Base-by-base conservation (phyloP, 2,797 vertebrate species). In the Sarcoramphus papa region DNA sequence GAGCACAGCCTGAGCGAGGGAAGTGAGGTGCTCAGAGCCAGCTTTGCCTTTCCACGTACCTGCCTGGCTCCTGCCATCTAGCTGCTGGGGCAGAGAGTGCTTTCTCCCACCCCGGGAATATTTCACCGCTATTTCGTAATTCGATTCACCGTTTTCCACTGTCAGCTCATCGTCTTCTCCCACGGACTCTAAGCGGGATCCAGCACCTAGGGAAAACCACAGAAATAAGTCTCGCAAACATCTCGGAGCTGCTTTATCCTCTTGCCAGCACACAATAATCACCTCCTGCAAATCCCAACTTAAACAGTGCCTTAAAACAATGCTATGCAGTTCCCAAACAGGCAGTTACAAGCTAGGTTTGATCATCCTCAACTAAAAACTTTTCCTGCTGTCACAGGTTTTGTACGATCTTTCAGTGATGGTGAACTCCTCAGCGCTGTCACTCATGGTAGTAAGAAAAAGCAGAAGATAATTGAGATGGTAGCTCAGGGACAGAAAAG, bases 161-260 rank as follows among this genome's bases (percentile, higher is more conserved):
- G 98, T 98, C 92, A 99, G 98, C 93, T 99, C 99, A 10, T 99
- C 99, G 2, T 99, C 99, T 96, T 99, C 99, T 47, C 99, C 99
- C 64, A 99, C 99, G 3, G 99, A 99, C 93, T 99, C 99, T 95
- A 99, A 96, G 7, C 99, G 99, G 78, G 98, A 98, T 90, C 98
- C 98, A 0, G 98, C 99, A 47, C 99, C 99, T 99, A 54, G 28
- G 37, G 37, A 59, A 90, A 91, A 90, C 10, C 79, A 92, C 65
- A 79, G 79, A 64, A 92, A 83, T 10, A n/a, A 14, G 68, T 87
- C 59, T 59, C 12, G 10, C 59, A 90, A 77, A 90, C 48, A 47
- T 50, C 87, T 69, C 80, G 73, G 87, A 84, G 70, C 41, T 41
- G 37, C 74, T 83, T 87, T 45, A 90, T 45, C 75, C 48, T 89